Evolutionary conservation across 1,140 invertebrate genomes (phyloP).

Genomic region (Sitophilus oryzae): DNA sequence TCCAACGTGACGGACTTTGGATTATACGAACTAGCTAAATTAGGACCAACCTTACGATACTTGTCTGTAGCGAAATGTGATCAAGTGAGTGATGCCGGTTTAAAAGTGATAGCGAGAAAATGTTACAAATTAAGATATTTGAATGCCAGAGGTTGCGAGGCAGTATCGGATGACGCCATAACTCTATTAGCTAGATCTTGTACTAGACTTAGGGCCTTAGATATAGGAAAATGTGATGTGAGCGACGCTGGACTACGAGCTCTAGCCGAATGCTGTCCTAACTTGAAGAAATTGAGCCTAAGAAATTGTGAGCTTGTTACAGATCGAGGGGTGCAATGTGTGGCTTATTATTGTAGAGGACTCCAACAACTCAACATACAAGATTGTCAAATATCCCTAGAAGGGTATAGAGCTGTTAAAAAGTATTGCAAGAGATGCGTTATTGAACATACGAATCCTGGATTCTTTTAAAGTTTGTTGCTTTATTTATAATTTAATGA

Average conservation of each 20-base stretch:
- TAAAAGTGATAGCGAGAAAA: slow-evolving; percentile 78
- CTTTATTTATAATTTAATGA: slow-evolving; percentile 14
- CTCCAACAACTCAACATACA: slow-evolving; percentile 87
- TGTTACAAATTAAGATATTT: slow-evolving; percentile 87
- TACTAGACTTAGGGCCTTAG: slow-evolving; percentile 74
- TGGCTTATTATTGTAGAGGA: slow-evolving; percentile 81
- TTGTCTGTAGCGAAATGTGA: slow-evolving; percentile 87
- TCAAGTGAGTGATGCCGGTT: slow-evolving; percentile 73
- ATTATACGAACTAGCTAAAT: slow-evolving; percentile 79
- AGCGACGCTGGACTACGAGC: slow-evolving; percentile 79
- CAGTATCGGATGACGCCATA: slow-evolving; percentile 83
- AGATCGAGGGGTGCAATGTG: slow-evolving; percentile 76
- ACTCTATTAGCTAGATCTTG: slow-evolving; percentile 77
- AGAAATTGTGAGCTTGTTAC: slow-evolving; percentile 85
- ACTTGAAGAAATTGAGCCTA: slow-evolving; percentile 82
- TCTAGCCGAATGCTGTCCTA: slow-evolving; percentile 81
- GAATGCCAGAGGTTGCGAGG: slow-evolving; percentile 86
- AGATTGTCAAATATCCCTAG: slow-evolving; percentile 79
- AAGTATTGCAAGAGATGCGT: slow-evolving; percentile 86
- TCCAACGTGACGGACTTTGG: slow-evolving; percentile 84
- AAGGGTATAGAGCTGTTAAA: slow-evolving; percentile 85
- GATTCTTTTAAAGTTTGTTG: slow-evolving; percentile 61
- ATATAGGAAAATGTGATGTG: slow-evolving; percentile 89
- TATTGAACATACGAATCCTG: slow-evolving; percentile 91
- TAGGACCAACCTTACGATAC: slow-evolving; percentile 77